Conservation (phyloP, 2,888 invertebrate genomes). For the Neoscelio sp. region DNA sequence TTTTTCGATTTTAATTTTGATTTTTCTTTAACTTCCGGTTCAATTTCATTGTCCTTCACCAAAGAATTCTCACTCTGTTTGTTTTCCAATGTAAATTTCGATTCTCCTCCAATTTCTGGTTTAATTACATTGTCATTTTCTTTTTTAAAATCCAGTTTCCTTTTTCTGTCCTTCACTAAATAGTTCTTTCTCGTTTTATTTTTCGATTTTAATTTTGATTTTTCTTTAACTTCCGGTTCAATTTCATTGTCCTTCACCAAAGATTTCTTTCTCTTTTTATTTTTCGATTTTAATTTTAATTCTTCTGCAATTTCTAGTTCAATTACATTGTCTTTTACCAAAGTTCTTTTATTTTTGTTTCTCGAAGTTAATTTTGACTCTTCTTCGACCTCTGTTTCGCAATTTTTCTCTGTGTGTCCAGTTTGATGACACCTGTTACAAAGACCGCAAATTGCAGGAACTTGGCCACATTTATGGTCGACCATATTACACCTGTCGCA, state of each 20-base stretch:
- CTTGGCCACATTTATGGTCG: slow-evolving; percentile 84
- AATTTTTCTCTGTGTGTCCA: slow-evolving; percentile 69
- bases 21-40: too few species aligned
- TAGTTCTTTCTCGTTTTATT: slow-evolving; percentile 1
- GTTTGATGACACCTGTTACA: slow-evolving; percentile 76
- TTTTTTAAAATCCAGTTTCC: neutral
- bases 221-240: neutral
- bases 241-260: neutral
- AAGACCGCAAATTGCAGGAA: slow-evolving; percentile 73
- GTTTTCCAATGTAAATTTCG: neutral
- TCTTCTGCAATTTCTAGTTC: neutral
- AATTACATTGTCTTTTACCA: neutral
- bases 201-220: neutral
- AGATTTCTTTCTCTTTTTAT: neutral
- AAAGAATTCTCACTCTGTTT: neutral
- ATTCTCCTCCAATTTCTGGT: neutral
- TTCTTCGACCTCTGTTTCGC: slow-evolving; percentile 5
- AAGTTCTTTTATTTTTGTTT: neutral
- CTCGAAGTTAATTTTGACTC: neutral
- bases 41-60: too few species aligned
- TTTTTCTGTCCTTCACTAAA: slow-evolving; percentile 6
- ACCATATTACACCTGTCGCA: slow-evolving; percentile 88
- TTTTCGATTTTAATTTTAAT: neutral
- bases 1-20: too few species aligned
- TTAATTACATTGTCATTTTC: neutral